Evolutionary conservation across 2,888 invertebrate species (phyloP).

Genomic region (Eristalis pertinax): DNA sequence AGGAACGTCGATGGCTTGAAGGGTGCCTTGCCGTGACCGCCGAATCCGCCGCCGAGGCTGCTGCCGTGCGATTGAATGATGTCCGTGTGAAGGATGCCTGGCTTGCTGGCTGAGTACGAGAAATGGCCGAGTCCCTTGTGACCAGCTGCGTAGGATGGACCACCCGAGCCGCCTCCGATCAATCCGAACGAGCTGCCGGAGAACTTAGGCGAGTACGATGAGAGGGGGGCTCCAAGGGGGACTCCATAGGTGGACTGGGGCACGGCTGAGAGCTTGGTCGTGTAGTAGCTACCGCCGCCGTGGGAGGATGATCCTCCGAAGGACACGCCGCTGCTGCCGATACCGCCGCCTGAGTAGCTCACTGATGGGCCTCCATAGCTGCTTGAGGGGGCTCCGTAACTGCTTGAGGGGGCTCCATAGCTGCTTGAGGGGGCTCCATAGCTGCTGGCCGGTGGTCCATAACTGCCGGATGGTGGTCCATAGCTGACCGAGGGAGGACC

Average conservation of each 20-base stretch:
- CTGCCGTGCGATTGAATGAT: slow-evolving; percentile 64
- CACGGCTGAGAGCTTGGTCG: slow-evolving; percentile 35
- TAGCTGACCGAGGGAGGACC: slow-evolving; percentile 31
- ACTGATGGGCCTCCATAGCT: slow-evolving; percentile 46
- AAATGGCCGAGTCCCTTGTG: slow-evolving; percentile 80
- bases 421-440: slow-evolving; percentile 6
- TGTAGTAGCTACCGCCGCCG: slow-evolving; percentile 45
- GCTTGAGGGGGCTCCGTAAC: neutral
- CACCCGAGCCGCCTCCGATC: slow-evolving; percentile 57
- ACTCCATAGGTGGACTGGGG: slow-evolving; percentile 49
- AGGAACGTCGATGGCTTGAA: slow-evolving; percentile 80
- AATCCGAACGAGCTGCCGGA: slow-evolving; percentile 43
- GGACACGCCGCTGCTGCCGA: slow-evolving; percentile 25
- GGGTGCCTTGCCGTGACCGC: slow-evolving; percentile 74
- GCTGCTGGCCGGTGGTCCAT: slow-evolving; percentile 19
- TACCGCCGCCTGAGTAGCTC: slow-evolving; percentile 12
- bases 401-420: neutral
- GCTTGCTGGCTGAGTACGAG: slow-evolving; percentile 77
- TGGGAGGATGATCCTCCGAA: slow-evolving; percentile 42
- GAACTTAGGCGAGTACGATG: slow-evolving; percentile 69
- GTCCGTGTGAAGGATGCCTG: slow-evolving; percentile 77
- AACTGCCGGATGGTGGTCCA: slow-evolving; percentile 37
- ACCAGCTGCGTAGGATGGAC: slow-evolving; percentile 78
- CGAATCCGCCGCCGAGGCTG: slow-evolving; percentile 46
- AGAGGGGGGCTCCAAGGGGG: slow-evolving; percentile 47